Evolutionary conservation across 1,140 invertebrate species (phyloP), one percentile per base, ranked within the genome.

Genomic region (Battus philenor): DNA sequence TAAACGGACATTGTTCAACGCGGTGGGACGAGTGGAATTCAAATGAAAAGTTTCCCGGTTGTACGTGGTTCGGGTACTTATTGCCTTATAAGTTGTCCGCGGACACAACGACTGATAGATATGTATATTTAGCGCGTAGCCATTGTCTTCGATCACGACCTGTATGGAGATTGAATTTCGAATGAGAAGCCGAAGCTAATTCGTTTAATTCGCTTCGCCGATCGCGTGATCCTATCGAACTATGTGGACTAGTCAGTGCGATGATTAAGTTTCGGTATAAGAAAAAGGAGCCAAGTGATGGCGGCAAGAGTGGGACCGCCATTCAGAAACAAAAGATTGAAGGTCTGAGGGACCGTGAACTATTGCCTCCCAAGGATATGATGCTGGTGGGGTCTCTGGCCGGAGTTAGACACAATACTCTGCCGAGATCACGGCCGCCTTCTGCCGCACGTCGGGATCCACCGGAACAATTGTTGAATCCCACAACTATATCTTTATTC

Each of bases 261-360:
- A 90, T 90, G 89, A 90, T 89, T 47, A 90, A 90, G 76, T 90
- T 90, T 83, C 87, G 89, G 32, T 90, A 89, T 55, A 89, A 90
- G 48, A 87, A 88, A 24, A 90, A 90, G 56, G 89, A 90, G 54
- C 48, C 84, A 24, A 79, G 62, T 50, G 71, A 84, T 59, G 73
- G 71, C 43, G 65, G 51, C 13, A 71, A 78, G 56, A 67, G 44
- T 4, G 82, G 80, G 38, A 71, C 77, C 15, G 71, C 72, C 41
- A 78, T 85, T 43, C 72, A 85, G 56, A 84, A 82, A 60, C 74
- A 79, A 68, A 83, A 82, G 68, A 79, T 81, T 17, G 81, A 84
- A 45, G 76, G 62, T 27, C 51, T 85, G 2, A 70, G 68, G 41
- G 76, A 84, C 41, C 63, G 68, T 30, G 82, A 84, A 41, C 41